Evolutionary conservation across 2,113 vertebrate genomes (phyloP).

Genomic region (Megaceryle torquata): DNA sequence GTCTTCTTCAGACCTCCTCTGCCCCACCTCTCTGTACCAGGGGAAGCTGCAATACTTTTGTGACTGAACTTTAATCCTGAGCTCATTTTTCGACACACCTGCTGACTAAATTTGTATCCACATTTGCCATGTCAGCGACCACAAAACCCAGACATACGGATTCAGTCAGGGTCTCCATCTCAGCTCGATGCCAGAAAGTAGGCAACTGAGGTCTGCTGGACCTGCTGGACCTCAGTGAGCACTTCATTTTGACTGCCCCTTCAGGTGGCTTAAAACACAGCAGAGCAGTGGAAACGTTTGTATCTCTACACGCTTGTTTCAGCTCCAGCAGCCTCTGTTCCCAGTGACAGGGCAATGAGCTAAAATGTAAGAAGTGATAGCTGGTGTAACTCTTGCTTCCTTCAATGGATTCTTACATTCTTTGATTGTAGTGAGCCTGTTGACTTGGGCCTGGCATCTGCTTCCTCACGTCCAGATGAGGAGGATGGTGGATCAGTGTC

Average conservation of each 20-base stretch:
- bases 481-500: not conserved
- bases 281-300: not conserved
- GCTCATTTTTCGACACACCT: not conserved
- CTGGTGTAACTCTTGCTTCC: not conserved
- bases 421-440: not conserved
- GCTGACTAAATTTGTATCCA: not conserved
- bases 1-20: not conserved
- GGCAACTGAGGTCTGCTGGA: not conserved
- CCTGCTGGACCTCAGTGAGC: not conserved
- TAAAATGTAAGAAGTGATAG: not conserved
- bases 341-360: not conserved
- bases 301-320: not conserved
- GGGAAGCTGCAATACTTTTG: not conserved
- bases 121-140: not conserved
- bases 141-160: not conserved
- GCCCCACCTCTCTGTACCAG: not conserved
- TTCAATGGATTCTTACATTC: not conserved
- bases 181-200: not conserved
- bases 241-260: not conserved
- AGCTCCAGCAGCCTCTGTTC: not conserved
- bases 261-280: not conserved
- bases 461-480: not conserved
- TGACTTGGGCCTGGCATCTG: not conserved
- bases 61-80: not conserved
- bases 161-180: not conserved